Evolutionary conservation across 2,888 invertebrate genomes (phyloP), one percentile per base, ranked within the genome.

Genomic region (Patella ulyssiponensis): DNA sequence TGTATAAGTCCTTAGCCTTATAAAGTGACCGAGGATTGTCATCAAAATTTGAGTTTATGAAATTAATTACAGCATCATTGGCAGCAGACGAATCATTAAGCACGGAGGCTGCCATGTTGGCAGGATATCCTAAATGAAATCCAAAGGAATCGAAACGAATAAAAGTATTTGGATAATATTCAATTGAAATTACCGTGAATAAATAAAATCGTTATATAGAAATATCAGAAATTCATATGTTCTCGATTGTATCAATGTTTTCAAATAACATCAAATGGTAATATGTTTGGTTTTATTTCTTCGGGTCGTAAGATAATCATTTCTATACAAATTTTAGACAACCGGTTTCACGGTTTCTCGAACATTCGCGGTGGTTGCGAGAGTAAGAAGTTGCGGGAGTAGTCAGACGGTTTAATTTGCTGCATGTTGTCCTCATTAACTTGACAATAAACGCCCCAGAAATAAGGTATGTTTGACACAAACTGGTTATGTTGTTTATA

Each of bases 21-120:
- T 71, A 73, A 51, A 90, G 73, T 4, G 82, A 80, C 54, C 86
- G 85, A 2, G 86, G 72, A 71, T 88, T 85, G 51, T 82, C 83
- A 44, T 80, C 81, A 79, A 89, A 88, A 52, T 85, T 74, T 5
- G 76, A 74, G 80, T 89, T 89, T 23, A 89, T 79, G 54, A 86
- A 86, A 51, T 84, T 76, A 64, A 86, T 78, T 17, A 85, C 82
- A 77, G 79, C 80, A 70, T 81, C 78, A 23, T 84, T 83, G 54
- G 58, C 58, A 54, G 64, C 73, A 69, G 14, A 77, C 79, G 54
- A 44, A 71, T 76, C 77, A 52, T 78, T 71, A 15, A 78, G 77
- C 69, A 77, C 80, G 80, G 85, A 75, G 52, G 85, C 80, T 74
- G 84, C 82, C 85, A 85, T 85, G 51, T 82, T 83, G 76, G 44